phyloP scores from a whole-genome alignment of 2,888 invertebrate genomes.

The Biston stratarius region DNA sequence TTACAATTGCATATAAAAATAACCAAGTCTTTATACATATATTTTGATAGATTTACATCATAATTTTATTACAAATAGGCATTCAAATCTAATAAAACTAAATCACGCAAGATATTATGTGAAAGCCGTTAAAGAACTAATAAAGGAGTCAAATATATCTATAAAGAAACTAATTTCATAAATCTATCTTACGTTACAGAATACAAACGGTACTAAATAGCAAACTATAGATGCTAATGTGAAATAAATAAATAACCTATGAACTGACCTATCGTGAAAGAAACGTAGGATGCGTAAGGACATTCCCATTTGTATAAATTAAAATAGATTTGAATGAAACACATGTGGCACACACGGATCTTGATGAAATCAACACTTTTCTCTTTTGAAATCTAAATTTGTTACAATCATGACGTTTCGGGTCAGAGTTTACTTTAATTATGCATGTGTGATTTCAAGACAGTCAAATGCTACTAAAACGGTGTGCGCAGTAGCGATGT shows the following conservation, averaged over 20 bases:
- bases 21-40: neutral
- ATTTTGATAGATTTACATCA: slow-evolving; percentile 1
- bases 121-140: slow-evolving; percentile 3
- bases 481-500: slow-evolving; percentile 28
- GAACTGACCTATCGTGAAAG: slow-evolving; percentile 30
- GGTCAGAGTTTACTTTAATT: slow-evolving; percentile 36
- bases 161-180: slow-evolving; percentile 29
- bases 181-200: slow-evolving; percentile 20
- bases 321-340: slow-evolving; percentile 25
- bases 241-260: slow-evolving; percentile 30
- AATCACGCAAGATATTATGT: slow-evolving; percentile 2
- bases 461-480: slow-evolving; percentile 15
- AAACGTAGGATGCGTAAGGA: slow-evolving; percentile 12
- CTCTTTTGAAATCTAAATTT: slow-evolving; percentile 42
- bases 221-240: slow-evolving; percentile 19
- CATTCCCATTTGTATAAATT: slow-evolving; percentile 28
- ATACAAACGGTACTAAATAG: slow-evolving; percentile 20
- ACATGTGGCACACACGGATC: slow-evolving; percentile 23
- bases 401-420: slow-evolving; percentile 26
- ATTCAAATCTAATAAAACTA: slow-evolving; percentile 11
- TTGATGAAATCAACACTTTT: slow-evolving; percentile 35
- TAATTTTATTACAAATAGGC: neutral
- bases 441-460: slow-evolving; percentile 24
- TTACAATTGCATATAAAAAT: neutral
- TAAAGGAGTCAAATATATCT: slow-evolving; percentile 12